Conservation (phyloP, 2,113 vertebrate species). For the Scatophagus argus region DNA sequence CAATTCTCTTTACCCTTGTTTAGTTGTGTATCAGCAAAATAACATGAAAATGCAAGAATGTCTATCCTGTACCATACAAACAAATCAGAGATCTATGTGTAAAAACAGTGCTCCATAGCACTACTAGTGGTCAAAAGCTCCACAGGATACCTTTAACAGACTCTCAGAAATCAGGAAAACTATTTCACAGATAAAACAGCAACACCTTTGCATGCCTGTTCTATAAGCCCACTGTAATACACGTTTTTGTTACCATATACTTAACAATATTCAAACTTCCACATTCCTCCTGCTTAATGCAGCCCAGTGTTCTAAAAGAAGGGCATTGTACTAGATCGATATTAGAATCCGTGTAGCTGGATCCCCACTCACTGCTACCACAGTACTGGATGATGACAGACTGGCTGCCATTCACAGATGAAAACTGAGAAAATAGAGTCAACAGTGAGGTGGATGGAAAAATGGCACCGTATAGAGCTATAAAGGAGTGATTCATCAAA, state of each 20-base stretch:
- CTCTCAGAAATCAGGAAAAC: neutral
- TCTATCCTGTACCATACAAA: neutral
- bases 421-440: conserved; percentile 30
- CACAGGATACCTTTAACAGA: conserved; percentile 29
- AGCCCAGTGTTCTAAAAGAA: conserved; percentile 41
- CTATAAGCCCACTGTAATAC: conserved; percentile 34
- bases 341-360: conserved; percentile 47
- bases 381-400: conserved; percentile 28
- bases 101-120: neutral
- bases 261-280: conserved; percentile 40
- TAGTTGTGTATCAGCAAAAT: neutral
- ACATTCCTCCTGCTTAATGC: conserved; percentile 48
- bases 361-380: conserved; percentile 36
- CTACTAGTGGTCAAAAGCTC: conserved; percentile 7
- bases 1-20: neutral
- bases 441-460: conserved; percentile 36
- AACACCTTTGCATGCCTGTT: conserved; percentile 42
- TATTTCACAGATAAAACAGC: conserved; percentile 30
- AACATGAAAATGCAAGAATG: neutral
- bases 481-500: conserved; percentile 46
- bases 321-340: conserved; percentile 3
- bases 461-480: conserved; percentile 49
- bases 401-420: conserved; percentile 34
- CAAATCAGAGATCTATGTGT: no score
- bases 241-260: conserved; percentile 28